These are phyloP conservation scores for Strigamia transsilvanica DNA, from an alignment of 2,888 invertebrate species.

Conservation along the genomic window DNA sequence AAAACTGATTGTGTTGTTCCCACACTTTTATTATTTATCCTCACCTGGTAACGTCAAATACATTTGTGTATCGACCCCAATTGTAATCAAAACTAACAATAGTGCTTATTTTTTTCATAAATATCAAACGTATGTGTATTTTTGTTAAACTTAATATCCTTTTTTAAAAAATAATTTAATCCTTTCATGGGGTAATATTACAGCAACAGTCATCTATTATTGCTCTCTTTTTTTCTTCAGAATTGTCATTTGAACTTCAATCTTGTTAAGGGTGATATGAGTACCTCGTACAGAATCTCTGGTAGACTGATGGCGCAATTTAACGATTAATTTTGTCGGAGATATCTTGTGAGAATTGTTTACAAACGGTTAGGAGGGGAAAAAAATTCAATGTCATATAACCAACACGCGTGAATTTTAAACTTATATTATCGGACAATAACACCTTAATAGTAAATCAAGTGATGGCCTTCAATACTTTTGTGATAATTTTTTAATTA, in stretches of 20 bases:
- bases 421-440: neutral
- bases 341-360: neutral
- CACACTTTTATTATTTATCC: neutral
- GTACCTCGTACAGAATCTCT: neutral
- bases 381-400: neutral
- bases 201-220: neutral
- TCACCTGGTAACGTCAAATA: neutral
- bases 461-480: neutral
- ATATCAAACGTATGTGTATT: neutral
- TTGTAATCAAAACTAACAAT: neutral
- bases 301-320: neutral
- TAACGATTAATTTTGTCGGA: neutral
- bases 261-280: neutral
- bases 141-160: neutral
- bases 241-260: conserved; percentile 1
- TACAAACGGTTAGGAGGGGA: neutral
- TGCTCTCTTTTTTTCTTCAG: neutral
- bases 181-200: neutral
- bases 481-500: neutral
- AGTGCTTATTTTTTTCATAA: neutral
- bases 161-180: neutral
- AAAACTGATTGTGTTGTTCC: neutral
- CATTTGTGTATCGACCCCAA: neutral
- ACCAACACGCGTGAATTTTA: neutral
- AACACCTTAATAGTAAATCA: neutral